Evolutionary conservation across 1,140 invertebrate genomes (phyloP), one percentile per base, ranked within the genome.

Genomic region (Euborellia annulipes): DNA sequence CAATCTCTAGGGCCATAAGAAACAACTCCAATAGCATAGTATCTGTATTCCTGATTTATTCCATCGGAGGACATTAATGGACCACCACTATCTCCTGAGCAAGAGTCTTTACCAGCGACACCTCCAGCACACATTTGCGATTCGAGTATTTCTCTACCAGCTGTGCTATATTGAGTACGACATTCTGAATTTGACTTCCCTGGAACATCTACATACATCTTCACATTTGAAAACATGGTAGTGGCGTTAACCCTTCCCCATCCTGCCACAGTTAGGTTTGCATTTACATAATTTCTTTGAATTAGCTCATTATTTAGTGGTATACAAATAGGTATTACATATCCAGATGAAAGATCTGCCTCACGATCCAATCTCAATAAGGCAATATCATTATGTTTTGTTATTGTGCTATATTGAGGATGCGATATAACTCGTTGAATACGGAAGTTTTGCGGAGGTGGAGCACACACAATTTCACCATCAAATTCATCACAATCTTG

Each of bases 11-110:
- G 76, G 0, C 87, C 87, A 58, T 82, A 83, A 0, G 80, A 84
- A 0, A 83, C 79, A 1, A 86, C 59, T 0, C 82, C 83, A 58
- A 40, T 19, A 46, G 44, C 47, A 55, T 62, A 62, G 62, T 63
- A 71, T 17, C 59, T 56, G 17, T n/a, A 2, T 37, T 43, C 19
- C 7, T 11, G 18, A 16, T 22, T 37, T 36, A 57, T 59, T 9
- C 55, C 50, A 9, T 63, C 61, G 0, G 60, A 55, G 37, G 68
- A 57, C 78, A 82, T 80, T 2, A 87, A 57, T 0, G 82, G 79
- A 7, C 82, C 82, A 6, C 83, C 83, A 1, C 81, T 84, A 50
- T 87, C 83, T 1, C 81, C 81, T 20, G 65, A 58, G 51, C 79
- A 83, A 0, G 78, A 75, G 54, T 82, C 79, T 20, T 60, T 60